Conservation (phyloP, 2,113 vertebrate species). For the Mungos mungo region DNA sequence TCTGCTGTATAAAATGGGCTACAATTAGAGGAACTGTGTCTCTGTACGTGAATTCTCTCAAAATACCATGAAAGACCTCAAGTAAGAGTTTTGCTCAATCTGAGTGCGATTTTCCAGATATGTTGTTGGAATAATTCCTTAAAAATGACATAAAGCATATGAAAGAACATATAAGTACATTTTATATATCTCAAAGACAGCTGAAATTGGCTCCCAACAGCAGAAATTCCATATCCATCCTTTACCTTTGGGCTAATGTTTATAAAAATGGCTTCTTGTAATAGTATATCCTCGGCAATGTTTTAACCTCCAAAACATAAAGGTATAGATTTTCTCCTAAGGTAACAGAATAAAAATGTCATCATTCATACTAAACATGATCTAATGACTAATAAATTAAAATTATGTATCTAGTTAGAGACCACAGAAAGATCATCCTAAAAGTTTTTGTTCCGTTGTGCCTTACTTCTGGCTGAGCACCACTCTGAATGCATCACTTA, state of each 20-base stretch:
- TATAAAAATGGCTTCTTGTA: constrained; percentile 2
- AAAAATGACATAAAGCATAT: background rate
- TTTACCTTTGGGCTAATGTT: background rate
- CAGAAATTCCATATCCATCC: background rate
- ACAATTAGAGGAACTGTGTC: background rate
- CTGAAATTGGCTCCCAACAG: background rate
- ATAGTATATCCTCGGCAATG: background rate
- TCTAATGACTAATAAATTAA: background rate
- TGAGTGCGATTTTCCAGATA: background rate
- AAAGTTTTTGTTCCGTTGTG: background rate
- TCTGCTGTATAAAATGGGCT: background rate
- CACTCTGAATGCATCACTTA: background rate
- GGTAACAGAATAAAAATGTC: background rate
- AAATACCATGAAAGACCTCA: background rate
- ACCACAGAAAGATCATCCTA: background rate
- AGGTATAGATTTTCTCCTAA: background rate
- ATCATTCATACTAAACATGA: background rate
- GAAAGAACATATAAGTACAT: background rate
- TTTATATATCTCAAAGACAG: background rate
- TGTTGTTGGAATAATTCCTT: background rate
- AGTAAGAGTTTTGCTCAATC: background rate
- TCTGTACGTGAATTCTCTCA: background rate
- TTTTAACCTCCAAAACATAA: constrained; percentile 18
- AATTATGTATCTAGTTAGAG: background rate
- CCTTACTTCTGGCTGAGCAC: background rate